A percentile compares a stretch with the other conserved stretches of the same genome.
phyloP scores from a whole-genome alignment of 1,140 invertebrate species.

The Tetraneura akinire region DNA sequence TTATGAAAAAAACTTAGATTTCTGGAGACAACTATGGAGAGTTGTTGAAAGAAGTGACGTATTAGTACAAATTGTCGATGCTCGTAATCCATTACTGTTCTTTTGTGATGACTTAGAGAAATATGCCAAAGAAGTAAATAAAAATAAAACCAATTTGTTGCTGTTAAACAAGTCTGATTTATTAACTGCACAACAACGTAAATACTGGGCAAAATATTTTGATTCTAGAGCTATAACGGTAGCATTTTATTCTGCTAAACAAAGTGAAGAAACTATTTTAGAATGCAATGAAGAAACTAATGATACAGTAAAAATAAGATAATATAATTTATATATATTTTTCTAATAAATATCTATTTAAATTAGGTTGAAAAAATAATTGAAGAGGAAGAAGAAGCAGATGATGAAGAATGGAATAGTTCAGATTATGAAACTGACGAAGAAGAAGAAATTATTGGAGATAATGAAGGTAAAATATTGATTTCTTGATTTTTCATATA shows the following conservation, averaged over 20 bases:
- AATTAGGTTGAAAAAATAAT: slow-evolving; percentile 52
- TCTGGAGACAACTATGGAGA: slow-evolving; percentile 98
- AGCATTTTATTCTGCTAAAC: slow-evolving; percentile 82
- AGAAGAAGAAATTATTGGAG: slow-evolving; percentile 54
- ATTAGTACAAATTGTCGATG: slow-evolving; percentile 94
- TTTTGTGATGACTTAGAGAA: slow-evolving; percentile 90
- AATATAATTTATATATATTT: background rate
- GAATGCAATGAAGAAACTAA: slow-evolving; percentile 56
- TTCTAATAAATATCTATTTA: background rate
- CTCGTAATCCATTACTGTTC: slow-evolving; percentile 93
- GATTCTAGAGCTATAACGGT: slow-evolving; percentile 66
- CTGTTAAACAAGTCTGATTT: slow-evolving; percentile 98
- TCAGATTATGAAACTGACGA: slow-evolving; percentile 56
- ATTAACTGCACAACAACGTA: slow-evolving; percentile 77
- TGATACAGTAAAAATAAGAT: slow-evolving; percentile 52
- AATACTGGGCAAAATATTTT: slow-evolving; percentile 89
- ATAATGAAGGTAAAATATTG: slow-evolving; percentile 52
- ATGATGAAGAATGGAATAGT: slow-evolving; percentile 54
- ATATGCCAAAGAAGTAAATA: slow-evolving; percentile 86
- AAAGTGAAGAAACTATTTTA: slow-evolving; percentile 62
- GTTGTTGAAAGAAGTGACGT: slow-evolving; percentile 95
- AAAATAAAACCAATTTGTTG: slow-evolving; percentile 78
- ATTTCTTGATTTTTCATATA: background rate
- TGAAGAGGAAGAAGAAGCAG: slow-evolving; percentile 54
- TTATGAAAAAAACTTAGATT: slow-evolving; percentile 97